phyloP scores from a whole-genome alignment of 2,113 vertebrate species.

The Lagopus muta region DNA sequence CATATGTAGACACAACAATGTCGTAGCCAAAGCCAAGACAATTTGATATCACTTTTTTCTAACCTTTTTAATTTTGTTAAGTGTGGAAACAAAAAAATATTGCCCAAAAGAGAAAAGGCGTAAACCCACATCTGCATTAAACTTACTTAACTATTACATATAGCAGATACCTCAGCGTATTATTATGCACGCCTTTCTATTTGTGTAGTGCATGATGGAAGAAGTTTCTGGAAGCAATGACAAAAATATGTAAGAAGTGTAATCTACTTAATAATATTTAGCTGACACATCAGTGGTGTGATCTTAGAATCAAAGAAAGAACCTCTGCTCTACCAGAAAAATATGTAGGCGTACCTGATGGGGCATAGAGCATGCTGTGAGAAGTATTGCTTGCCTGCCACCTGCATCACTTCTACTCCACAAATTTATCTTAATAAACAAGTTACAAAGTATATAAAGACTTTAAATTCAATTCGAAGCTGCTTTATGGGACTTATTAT shows the following conservation, averaged over 20 bases:
- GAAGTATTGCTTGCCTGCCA: neutral
- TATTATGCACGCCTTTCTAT: neutral
- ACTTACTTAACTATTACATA: neutral
- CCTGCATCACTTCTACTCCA: neutral
- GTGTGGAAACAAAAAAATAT: neutral
- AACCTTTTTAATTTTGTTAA: constrained; percentile 8
- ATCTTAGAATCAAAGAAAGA: neutral
- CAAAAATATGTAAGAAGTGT: neutral
- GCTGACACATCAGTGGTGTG: neutral
- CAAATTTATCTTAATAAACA: neutral
- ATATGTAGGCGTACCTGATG: neutral
- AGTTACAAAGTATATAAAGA: neutral
- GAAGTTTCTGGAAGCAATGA: neutral
- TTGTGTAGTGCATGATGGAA: neutral
- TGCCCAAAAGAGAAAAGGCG: neutral
- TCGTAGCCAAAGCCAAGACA: constrained; percentile 24
- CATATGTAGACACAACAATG: constrained; percentile 42
- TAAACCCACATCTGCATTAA: neutral
- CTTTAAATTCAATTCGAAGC: neutral
- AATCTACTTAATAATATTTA: neutral
- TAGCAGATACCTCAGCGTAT: neutral
- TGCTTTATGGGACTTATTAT: neutral
- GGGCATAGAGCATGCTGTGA: neutral
- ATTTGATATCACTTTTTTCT: neutral
- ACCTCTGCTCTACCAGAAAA: neutral